Percentiles rank a stretch among this genome's conserved stretches.
Evolutionary conservation across 2,888 invertebrate genomes (phyloP).

Genomic region (Sminthurinus aureus): DNA sequence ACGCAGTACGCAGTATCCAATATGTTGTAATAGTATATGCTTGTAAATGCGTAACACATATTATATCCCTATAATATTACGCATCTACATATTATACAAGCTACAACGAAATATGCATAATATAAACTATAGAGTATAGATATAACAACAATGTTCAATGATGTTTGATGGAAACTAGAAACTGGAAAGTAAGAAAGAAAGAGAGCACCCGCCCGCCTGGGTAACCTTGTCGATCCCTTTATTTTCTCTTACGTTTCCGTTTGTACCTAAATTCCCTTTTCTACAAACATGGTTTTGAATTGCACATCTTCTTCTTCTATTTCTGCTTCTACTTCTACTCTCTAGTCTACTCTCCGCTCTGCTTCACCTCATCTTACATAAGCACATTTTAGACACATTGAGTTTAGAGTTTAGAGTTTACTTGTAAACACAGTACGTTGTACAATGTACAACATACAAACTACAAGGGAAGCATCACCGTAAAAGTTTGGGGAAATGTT

Average conservation of each 20-base stretch:
- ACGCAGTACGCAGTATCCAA: no score
- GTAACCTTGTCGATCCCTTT: conserved; percentile 6
- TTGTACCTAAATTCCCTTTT: background rate
- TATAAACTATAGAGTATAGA: background rate
- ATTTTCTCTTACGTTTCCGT: conserved; percentile 10
- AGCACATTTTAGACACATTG: conserved; percentile 13
- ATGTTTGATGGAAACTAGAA: no score
- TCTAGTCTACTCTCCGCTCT: no score
- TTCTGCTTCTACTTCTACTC: conserved; percentile 8
- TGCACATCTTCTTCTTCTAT: conserved; percentile 6
- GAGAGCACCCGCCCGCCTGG: conserved; percentile 2
- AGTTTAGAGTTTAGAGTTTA: no score
- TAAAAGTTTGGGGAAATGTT: conserved; percentile 21
- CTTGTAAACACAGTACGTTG: background rate
- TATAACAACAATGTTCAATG: background rate
- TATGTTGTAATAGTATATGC: background rate
- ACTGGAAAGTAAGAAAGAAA: no score
- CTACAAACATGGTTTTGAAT: conserved; percentile 23
- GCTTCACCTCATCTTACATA: conserved; percentile 12
- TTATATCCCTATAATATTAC: background rate
- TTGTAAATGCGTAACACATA: background rate
- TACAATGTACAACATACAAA: background rate
- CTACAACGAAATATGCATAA: background rate
- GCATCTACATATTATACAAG: background rate
- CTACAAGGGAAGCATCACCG: background rate